Evolutionary conservation across 1,140 invertebrate genomes (phyloP), one percentile per base, ranked within the genome.

Genomic region (Papilio xuthus): DNA sequence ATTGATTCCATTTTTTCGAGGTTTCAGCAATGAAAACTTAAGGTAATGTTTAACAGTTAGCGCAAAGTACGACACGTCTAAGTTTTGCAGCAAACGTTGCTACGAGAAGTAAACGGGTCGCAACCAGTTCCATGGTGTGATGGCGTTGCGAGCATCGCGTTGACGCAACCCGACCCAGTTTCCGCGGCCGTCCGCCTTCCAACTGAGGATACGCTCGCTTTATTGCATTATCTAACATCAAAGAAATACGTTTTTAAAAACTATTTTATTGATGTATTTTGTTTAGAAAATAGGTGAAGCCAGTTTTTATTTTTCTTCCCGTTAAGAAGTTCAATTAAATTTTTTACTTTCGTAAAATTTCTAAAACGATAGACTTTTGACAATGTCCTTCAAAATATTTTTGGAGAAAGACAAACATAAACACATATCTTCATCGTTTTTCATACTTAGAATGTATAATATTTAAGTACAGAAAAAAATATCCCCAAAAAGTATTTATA

Each of bases 91-190:
- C 28, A 15, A 67, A 23, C 60, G 26, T 7, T 28, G 60, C 26
- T 7, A 67, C 26, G 23, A 67, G 26, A 13, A 67, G 60, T 67
- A 28, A 32, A 23, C 60, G 26, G 23, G 60, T 86, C 74, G 82
- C 80, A 86, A 86, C 85, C 82, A 85, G 76, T 82, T 42, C 78
- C 80, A 85, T 86, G 87, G 85, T 89, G 89, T 88, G 82, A 87
- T 83, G 84, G 78, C 80, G 86, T 82, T 89, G 87, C 87, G 88
- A 88, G 86, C 86, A 88, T 89, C 85, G 81, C 84, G 87, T 88
- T 89, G 86, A 90, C 90, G 88, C 88, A 91, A 90, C 84, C 80
- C 86, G 88, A 89, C 89, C 86, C 80, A 88, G 77, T 88, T 86
- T 90, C 86, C 82, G 86, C 86, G 86, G 86, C 82, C 79, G 80